Evolutionary conservation across 92 coral and sea anemone species (phyloP).

Genomic region (Porites evermanni): DNA sequence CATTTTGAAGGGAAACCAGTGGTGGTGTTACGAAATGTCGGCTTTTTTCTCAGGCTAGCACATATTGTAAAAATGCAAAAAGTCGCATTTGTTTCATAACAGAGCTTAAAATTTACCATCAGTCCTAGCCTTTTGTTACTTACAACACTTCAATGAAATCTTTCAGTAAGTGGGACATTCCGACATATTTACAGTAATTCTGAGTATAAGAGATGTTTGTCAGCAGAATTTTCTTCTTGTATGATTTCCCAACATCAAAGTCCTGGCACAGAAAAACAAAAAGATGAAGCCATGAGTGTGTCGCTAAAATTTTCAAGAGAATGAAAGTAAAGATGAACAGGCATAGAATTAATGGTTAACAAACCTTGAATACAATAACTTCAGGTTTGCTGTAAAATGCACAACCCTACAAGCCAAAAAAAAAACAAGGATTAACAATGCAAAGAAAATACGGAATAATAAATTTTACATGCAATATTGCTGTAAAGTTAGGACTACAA

Average conservation of each 20-base stretch:
- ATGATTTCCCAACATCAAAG: conserved; percentile 94
- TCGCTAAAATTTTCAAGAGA: background rate
- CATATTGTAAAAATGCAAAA: too few species aligned
- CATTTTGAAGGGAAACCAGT: too few species aligned
- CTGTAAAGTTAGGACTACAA: background rate
- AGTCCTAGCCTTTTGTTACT: conserved; percentile 54
- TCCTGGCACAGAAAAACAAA: conserved; percentile 65
- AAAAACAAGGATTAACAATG: background rate
- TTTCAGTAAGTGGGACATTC: conserved; percentile 92
- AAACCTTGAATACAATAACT: conserved; percentile 92
- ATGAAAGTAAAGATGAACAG: background rate
- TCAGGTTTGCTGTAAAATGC: conserved; percentile 99
- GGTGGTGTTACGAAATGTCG: too few species aligned
- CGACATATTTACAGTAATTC: conserved; percentile 97
- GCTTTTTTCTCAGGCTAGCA: too few species aligned
- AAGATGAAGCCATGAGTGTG: background rate
- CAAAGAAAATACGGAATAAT: background rate
- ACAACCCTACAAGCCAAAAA: conserved; percentile 76
- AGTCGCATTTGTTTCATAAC: too few species aligned
- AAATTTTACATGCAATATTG: background rate
- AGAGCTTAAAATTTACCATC: too few species aligned
- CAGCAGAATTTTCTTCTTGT: conserved; percentile 90
- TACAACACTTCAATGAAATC: conserved; percentile 98
- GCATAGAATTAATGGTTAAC: background rate
- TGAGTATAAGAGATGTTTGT: conserved; percentile 98